Evolutionary conservation across 1,140 invertebrate species (phyloP), one percentile per base, ranked within the genome.

Genomic region (Drosophila fuyamai): DNA sequence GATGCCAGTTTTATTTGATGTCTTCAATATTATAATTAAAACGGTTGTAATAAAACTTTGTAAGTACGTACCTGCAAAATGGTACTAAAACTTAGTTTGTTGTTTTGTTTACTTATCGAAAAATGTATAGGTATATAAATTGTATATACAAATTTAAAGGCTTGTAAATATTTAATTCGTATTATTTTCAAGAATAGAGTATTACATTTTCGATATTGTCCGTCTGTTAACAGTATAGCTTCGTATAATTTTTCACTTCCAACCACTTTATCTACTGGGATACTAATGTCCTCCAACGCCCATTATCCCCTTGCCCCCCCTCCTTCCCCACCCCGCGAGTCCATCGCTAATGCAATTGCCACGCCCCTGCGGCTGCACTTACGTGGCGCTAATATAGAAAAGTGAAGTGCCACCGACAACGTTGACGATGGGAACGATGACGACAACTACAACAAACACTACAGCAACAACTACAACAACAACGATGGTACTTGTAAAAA

Each of bases 341-440:
- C 36, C 36, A 43, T 14, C 44, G 59, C 68, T 85, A 85, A 85
- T 85, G 81, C 77, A 85, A 85, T 85, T 85, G 81, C 74, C 81
- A 85, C 81, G 78, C 82, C 82, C 81, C 82, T 78, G 82, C 65
- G 79, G 80, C 82, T 81, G 82, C 82, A 85, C 82, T 86, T 81
- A 86, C 82, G 75, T 81, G 82, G 78, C 82, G 75, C 82, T 86
- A 86, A 86, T 86, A 86, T 82, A 79, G 82, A 86, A 86, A 86
- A 86, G 83, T 86, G 82, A 86, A 86, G 82, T 86, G 82, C 82
- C 73, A 54, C 73, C 73, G 72, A 76, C 61, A 76, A 66, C 73
- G 71, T 75, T 76, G 74, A 85, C 81, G 81, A 80, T 72, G 82
- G 60, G 65, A 81, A 68, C 60, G 60, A 65, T 44, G 32, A 53